Evolutionary conservation across 2,888 invertebrate genomes (phyloP), one percentile per base, ranked within the genome.

Genomic region (Brachypterus glaber): DNA sequence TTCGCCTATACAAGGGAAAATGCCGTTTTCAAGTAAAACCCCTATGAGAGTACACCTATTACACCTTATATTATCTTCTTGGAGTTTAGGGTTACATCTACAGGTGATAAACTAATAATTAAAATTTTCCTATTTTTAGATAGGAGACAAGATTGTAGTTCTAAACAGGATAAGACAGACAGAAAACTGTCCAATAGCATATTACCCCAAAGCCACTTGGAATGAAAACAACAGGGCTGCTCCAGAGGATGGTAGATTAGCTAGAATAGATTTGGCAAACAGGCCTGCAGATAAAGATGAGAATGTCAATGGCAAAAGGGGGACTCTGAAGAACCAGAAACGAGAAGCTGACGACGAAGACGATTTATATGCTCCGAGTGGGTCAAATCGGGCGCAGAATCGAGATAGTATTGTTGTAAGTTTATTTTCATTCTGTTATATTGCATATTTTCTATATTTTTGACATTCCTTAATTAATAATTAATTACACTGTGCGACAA

Each of bases 111-210:
- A n/a, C n/a, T n/a, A n/a, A n/a, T n/a, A n/a, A n/a, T n/a, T n/a
- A n/a, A n/a, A n/a, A n/a, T n/a, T n/a, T n/a, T n/a, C n/a, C n/a
- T n/a, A n/a, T 16, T 60, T 52, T 32, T 37, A 77, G 69, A 72
- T 82, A 50, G 83, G 81, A 39, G 77, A 85, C 52, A 81, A 82
- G 63, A 72, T 88, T 46, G 79, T 88, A 21, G 80, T 86, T 47
- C 70, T 87, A 48, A 80, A 79, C 52, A 69, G 75, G 54, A 72
- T 75, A 55, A 69, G 73, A 45, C 69, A 72, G 52, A 65, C 69
- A 50, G 70, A 70, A 39, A 69, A 69, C 42, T 70, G 70, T 33
- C 63, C 73, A 34, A 70, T 76, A 3, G 72, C 73, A 40, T 75
- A 73, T 49, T 74, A 73, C 45, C 55, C 58, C 7, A 57, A 55